Evolutionary conservation across 2,797 vertebrate species (phyloP).

Genomic region (Argyrosomus regius): DNA sequence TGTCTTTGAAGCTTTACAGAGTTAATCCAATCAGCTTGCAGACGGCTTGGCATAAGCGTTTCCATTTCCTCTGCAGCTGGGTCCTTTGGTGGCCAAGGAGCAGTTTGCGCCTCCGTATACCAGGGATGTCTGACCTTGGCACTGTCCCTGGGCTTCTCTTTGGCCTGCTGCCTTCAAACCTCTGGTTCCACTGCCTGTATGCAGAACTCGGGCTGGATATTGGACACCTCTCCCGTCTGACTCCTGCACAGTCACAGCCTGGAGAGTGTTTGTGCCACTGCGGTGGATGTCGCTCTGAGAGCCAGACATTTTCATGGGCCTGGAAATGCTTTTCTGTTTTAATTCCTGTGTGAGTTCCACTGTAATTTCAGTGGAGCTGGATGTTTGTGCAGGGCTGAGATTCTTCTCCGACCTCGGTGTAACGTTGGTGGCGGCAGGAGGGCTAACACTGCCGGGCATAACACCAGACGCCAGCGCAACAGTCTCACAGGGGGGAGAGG

Average conservation of each 20-base stretch:
- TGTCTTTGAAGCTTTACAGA: slow-evolving; percentile 75
- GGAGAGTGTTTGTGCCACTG: slow-evolving; percentile 67
- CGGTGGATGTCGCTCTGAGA: slow-evolving; percentile 58
- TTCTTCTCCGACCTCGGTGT: slow-evolving; percentile 57
- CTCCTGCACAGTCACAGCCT: slow-evolving; percentile 59
- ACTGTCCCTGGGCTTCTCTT: slow-evolving; percentile 72
- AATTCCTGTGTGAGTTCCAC: slow-evolving; percentile 65
- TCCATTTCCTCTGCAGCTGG: slow-evolving; percentile 75
- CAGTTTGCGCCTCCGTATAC: slow-evolving; percentile 65
- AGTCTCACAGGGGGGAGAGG: slow-evolving; percentile 43
- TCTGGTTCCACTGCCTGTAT: slow-evolving; percentile 60
- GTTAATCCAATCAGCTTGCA: slow-evolving; percentile 85
- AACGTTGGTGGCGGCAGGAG: slow-evolving; percentile 23
- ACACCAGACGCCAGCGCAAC: slow-evolving; percentile 18
- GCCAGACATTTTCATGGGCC: slow-evolving; percentile 67
- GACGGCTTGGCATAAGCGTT: slow-evolving; percentile 70
- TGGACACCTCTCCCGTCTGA: slow-evolving; percentile 51
- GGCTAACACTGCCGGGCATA: slow-evolving; percentile 24
- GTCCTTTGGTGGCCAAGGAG: slow-evolving; percentile 68
- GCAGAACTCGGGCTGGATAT: slow-evolving; percentile 58
- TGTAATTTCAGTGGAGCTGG: slow-evolving; percentile 58
- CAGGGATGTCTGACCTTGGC: slow-evolving; percentile 72
- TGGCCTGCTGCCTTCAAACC: slow-evolving; percentile 71
- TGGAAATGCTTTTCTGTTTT: slow-evolving; percentile 79
- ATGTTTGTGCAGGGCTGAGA: slow-evolving; percentile 37